Evolutionary conservation across 1,140 invertebrate genomes (phyloP).

Genomic region (Microplitis mediator): DNA sequence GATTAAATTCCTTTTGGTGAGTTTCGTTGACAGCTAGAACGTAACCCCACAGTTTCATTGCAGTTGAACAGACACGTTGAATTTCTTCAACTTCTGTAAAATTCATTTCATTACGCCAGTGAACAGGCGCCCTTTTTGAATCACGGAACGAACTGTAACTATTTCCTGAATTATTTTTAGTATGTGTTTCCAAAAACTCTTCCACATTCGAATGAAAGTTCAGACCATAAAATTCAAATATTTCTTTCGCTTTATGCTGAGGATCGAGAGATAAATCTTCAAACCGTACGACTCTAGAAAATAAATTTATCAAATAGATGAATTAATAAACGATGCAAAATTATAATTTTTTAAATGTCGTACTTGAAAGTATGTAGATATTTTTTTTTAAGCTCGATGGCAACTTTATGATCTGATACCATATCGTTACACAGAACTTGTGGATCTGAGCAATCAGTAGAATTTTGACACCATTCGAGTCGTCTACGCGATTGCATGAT

Average conservation of each 20-base stretch:
- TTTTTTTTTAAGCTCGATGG: conserved; percentile 69
- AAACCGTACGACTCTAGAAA: conserved; percentile 76
- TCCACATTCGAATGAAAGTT: conserved; percentile 73
- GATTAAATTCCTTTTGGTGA: conserved; percentile 58
- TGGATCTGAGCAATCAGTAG: conserved; percentile 81
- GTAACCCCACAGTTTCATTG: conserved; percentile 84
- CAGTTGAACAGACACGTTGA: conserved; percentile 69
- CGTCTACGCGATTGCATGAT: conserved; percentile 84
- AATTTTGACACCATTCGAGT: conserved; percentile 82
- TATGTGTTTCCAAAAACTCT: conserved; percentile 80
- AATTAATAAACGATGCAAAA: neutral
- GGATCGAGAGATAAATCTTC: conserved; percentile 84
- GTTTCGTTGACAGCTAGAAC: conserved; percentile 55
- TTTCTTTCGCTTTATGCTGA: conserved; percentile 69
- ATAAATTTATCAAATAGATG: neutral
- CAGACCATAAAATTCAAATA: conserved; percentile 79
- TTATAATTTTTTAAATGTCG: conserved; percentile 25
- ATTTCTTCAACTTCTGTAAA: conserved; percentile 72
- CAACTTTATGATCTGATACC: conserved; percentile 79
- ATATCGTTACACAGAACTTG: conserved; percentile 79
- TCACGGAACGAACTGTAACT: conserved; percentile 84
- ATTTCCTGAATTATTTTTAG: conserved; percentile 76
- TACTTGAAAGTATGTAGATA: conserved; percentile 78
- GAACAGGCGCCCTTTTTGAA: conserved; percentile 81
- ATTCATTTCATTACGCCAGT: conserved; percentile 79